These are phyloP conservation scores for Molanna angustata DNA, from an alignment of 2,888 invertebrate species.

Conservation along the genomic window DNA sequence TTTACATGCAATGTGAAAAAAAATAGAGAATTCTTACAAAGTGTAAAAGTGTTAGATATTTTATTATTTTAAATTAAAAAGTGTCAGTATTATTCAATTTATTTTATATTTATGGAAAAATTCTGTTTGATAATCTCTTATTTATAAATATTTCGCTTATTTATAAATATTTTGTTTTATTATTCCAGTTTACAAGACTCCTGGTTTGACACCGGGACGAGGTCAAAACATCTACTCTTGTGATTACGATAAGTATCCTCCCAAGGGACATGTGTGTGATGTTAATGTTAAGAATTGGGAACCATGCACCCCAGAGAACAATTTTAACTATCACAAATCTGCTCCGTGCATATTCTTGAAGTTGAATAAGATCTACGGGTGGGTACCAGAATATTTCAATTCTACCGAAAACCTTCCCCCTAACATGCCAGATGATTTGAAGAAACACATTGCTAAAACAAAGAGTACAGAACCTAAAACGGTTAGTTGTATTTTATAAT, in stretches of 20 bases:
- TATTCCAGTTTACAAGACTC: slow-evolving; percentile 67
- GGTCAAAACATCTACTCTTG: slow-evolving; percentile 76
- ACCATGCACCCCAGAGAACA: slow-evolving; percentile 79
- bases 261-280: slow-evolving; percentile 77
- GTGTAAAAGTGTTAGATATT: no score
- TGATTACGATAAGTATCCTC: slow-evolving; percentile 68
- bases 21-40: no score
- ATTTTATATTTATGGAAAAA: no score
- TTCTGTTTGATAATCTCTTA: no score
- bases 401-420: slow-evolving; percentile 65
- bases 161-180: no score
- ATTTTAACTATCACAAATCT: slow-evolving; percentile 88
- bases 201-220: slow-evolving; percentile 67
- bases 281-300: slow-evolving; percentile 80
- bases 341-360: slow-evolving; percentile 94
- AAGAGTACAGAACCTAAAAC: slow-evolving; percentile 10
- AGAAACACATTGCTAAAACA: slow-evolving; percentile 60
- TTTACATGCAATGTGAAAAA: no score
- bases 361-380: slow-evolving; percentile 91
- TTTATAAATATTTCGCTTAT: no score
- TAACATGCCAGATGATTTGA: slow-evolving; percentile 71
- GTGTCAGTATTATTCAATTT: no score
- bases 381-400: slow-evolving; percentile 82
- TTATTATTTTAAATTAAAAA: no score
- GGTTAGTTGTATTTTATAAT: slow-evolving; percentile 9